phyloP scores from a whole-genome alignment of 1,140 invertebrate genomes.

The Ips typographus region DNA sequence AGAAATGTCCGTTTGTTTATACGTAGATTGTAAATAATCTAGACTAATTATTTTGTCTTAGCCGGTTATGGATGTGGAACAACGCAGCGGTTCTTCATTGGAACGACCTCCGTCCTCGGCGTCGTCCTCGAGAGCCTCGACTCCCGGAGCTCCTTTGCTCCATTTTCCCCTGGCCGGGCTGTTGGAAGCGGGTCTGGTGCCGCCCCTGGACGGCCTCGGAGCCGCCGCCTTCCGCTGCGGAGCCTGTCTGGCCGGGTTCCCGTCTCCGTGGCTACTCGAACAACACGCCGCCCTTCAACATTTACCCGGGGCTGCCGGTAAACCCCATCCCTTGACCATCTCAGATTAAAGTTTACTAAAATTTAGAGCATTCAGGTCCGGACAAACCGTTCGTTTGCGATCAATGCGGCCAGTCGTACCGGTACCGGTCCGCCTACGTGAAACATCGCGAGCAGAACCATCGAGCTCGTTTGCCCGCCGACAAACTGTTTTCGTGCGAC shows the following conservation, averaged over 20 bases:
- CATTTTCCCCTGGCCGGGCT: constrained; percentile 47
- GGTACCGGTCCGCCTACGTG: constrained; percentile 83
- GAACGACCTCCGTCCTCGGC: constrained; percentile 47
- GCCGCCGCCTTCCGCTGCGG: constrained; percentile 66
- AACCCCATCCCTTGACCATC: neutral
- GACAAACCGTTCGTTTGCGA: constrained; percentile 91
- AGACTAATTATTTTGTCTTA: constrained; percentile 31
- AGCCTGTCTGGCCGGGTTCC: constrained; percentile 79
- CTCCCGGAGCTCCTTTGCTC: constrained; percentile 52
- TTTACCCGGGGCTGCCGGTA: constrained; percentile 38
- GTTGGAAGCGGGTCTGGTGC: constrained; percentile 53
- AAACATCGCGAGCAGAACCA: constrained; percentile 89
- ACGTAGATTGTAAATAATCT: neutral
- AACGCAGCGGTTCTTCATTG: constrained; percentile 45
- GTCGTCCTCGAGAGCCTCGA: constrained; percentile 52
- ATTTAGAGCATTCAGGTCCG: constrained; percentile 44
- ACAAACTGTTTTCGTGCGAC: constrained; percentile 86
- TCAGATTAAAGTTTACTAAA: neutral
- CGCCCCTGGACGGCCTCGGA: constrained; percentile 50
- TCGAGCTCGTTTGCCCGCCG: constrained; percentile 77
- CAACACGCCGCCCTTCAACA: constrained; percentile 79
- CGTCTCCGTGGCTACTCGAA: constrained; percentile 77
- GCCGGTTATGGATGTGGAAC: constrained; percentile 42
- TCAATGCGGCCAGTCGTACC: constrained; percentile 86
- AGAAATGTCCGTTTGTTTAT: too few relatives aligned